phyloP scores from a whole-genome alignment of 2,113 vertebrate species.

The Ovis canadensis region DNA sequence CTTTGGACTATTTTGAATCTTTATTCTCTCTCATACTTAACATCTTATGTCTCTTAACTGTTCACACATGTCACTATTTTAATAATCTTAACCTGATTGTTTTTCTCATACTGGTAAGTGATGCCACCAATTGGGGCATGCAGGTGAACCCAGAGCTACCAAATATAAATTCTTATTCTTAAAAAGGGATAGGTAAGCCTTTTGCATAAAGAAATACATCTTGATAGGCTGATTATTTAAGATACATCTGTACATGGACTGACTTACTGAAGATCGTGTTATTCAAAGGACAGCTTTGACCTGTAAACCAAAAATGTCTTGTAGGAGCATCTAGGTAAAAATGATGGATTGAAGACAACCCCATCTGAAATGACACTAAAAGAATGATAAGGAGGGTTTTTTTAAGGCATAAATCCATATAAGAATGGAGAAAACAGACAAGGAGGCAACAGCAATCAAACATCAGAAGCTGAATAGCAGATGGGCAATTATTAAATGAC shows the following conservation, averaged over 20 bases:
- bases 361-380: background rate
- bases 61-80: background rate
- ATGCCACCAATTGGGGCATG: background rate
- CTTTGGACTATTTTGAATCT: background rate
- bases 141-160: background rate
- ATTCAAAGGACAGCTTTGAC: background rate
- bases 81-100: constrained; percentile 17
- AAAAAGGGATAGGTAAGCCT: background rate
- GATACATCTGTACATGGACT: background rate
- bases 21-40: background rate
- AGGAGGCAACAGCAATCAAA: background rate
- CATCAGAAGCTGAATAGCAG: background rate
- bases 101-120: constrained; percentile 19
- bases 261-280: background rate
- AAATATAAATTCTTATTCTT: background rate
- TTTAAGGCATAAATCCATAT: background rate
- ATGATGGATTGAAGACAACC: background rate
- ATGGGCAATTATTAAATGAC: constrained; percentile 6
- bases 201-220: background rate
- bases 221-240: background rate
- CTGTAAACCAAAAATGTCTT: background rate
- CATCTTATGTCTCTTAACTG: constrained; percentile 36
- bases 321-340: background rate
- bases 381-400: background rate
- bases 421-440: background rate